These are phyloP conservation scores for Leptopilina drosophilae DNA, from an alignment of 2,888 invertebrate genomes.

Conservation along the genomic window DNA sequence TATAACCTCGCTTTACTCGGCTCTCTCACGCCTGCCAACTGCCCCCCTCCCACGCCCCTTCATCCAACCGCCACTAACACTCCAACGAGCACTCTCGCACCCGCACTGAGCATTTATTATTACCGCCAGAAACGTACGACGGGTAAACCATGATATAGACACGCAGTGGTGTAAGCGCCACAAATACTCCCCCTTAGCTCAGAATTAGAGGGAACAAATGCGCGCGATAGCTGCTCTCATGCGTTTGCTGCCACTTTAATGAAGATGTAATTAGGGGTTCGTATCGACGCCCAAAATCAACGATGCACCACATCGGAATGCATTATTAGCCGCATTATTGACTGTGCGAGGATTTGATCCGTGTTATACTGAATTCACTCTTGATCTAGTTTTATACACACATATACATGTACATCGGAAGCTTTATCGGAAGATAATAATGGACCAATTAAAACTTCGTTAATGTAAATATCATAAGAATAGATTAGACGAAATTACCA, in stretches of 20 bases:
- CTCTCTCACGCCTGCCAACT: constrained; percentile 46
- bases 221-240: background rate
- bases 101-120: constrained; percentile 50
- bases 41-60: constrained; percentile 51
- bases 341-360: constrained; percentile 55
- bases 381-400: too few relatives aligned
- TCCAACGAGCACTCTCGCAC: constrained; percentile 55
- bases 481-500: too few relatives aligned
- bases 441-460: too few relatives aligned
- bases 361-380: too few relatives aligned
- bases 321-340: constrained; percentile 73
- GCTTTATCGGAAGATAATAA: too few relatives aligned
- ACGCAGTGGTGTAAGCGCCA: constrained; percentile 46
- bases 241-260: constrained; percentile 69
- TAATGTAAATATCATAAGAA: too few relatives aligned
- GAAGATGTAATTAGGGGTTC: constrained; percentile 75
- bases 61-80: constrained; percentile 58
- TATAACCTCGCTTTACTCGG: constrained; percentile 45
- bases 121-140: constrained; percentile 24
- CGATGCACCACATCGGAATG: constrained; percentile 62
- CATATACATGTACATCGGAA: background rate
- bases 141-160: constrained; percentile 71
- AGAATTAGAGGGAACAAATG: constrained; percentile 25
- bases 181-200: constrained; percentile 46
- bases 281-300: constrained; percentile 59